Conservation (phyloP, 1,140 invertebrate genomes). For the Hypsibius dujardini region DNA sequence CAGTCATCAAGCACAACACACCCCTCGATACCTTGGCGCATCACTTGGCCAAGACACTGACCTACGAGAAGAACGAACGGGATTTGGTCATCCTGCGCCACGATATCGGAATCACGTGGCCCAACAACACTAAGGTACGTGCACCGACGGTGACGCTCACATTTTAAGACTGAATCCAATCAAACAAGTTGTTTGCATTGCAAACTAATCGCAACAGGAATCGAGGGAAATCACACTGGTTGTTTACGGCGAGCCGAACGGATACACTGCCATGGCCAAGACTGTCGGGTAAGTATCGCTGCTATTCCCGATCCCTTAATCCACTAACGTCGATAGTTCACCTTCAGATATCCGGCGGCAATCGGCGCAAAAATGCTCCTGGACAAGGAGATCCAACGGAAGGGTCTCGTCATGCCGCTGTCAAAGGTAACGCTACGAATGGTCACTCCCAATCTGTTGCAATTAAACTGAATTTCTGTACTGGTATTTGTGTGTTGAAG, state of each 20-base stretch:
- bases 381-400: conserved; percentile 79
- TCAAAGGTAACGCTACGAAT: conserved; percentile 66
- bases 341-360: conserved; percentile 54
- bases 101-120: conserved; percentile 76
- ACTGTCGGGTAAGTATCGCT: conserved; percentile 55
- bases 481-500: conserved; percentile 39
- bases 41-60: conserved; percentile 67
- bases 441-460: no score
- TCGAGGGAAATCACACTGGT: conserved; percentile 74
- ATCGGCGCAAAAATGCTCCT: conserved; percentile 94
- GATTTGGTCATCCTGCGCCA: conserved; percentile 86
- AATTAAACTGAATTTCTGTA: no score
- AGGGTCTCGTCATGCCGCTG: conserved; percentile 76
- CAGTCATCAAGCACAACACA: conserved; percentile 65
- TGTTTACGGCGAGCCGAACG: conserved; percentile 63
- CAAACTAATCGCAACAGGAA: conserved; percentile 40
- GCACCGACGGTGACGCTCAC: background rate
- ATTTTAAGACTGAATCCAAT: background rate
- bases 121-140: conserved; percentile 46
- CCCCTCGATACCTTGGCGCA: conserved; percentile 75
- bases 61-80: conserved; percentile 60
- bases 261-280: conserved; percentile 89
- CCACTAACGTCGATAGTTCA: no score
- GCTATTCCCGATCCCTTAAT: no score
- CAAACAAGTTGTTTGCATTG: background rate